These are phyloP conservation scores for Petrocephalus zakoni DNA, from an alignment of 2,113 vertebrate species.

Conservation along the genomic window DNA sequence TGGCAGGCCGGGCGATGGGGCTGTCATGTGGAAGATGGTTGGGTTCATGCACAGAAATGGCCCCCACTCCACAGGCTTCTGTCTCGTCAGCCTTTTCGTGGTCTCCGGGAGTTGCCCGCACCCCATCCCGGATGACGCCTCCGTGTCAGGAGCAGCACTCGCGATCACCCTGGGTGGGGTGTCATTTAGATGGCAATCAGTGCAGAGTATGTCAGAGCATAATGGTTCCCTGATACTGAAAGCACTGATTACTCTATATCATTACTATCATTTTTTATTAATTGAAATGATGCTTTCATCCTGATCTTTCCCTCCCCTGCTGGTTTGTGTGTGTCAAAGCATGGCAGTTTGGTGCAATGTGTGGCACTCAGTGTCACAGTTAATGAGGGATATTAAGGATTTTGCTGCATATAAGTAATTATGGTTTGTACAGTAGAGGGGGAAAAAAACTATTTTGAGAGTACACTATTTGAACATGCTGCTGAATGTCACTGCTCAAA, in stretches of 20 bases:
- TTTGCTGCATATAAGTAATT: constrained; percentile 58
- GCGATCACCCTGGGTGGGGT: constrained; percentile 20
- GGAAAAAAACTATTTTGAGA: neutral
- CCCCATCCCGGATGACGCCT: neutral
- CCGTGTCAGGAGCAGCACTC: neutral
- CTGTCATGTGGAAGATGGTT: neutral
- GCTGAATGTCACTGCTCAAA: neutral
- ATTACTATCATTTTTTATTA: constrained; percentile 41
- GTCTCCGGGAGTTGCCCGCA: neutral
- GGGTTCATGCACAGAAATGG: neutral
- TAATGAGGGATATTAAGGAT: constrained; percentile 42
- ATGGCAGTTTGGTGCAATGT: constrained; percentile 41
- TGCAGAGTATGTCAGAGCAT: constrained; percentile 8
- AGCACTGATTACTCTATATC: constrained; percentile 56
- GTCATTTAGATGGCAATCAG: constrained; percentile 27
- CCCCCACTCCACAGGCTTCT: neutral
- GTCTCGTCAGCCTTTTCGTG: neutral
- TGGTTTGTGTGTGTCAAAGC: constrained; percentile 46
- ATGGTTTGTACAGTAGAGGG: constrained; percentile 26
- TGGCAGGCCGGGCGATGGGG: neutral
- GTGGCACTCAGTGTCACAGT: constrained; percentile 35
- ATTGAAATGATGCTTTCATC: constrained; percentile 44
- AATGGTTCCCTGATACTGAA: constrained; percentile 43
- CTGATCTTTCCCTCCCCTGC: constrained; percentile 34
- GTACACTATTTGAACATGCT: neutral